Conservation (phyloP, 2,797 vertebrate species). For the Scleropages formosus region DNA sequence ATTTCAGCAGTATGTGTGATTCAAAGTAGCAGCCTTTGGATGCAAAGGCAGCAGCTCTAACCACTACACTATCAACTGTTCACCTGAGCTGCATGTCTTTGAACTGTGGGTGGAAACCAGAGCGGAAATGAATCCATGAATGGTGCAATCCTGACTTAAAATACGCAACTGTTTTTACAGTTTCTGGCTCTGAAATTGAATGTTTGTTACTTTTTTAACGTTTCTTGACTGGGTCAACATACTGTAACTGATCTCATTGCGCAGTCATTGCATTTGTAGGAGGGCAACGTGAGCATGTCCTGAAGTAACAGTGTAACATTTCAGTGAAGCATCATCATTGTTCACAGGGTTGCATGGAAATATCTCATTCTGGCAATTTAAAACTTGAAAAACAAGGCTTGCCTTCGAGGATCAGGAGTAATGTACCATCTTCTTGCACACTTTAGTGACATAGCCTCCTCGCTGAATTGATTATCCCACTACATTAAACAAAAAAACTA, state of each 20-base stretch:
- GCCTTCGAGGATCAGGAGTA: neutral
- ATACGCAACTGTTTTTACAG: neutral
- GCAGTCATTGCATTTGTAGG: neutral
- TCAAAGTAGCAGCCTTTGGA: too few relatives aligned
- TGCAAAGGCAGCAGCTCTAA: too few relatives aligned
- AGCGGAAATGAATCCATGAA: neutral
- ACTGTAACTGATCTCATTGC: neutral
- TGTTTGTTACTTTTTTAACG: neutral
- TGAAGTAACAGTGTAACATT: neutral
- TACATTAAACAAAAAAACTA: neutral
- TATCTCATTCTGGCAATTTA: neutral
- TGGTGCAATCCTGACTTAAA: neutral
- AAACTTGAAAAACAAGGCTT: neutral
- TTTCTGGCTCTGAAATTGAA: neutral
- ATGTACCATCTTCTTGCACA: neutral
- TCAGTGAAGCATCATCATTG: conserved; percentile 3
- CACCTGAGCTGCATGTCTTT: too few relatives aligned
- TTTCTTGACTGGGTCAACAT: neutral
- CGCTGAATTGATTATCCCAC: neutral
- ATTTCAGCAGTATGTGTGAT: too few relatives aligned
- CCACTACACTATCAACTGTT: too few relatives aligned
- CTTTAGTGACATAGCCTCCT: neutral
- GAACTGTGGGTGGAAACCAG: too few relatives aligned
- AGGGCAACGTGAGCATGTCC: neutral
- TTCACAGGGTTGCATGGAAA: conserved; percentile 9